Conservation (phyloP, 2,113 vertebrate species). For the Bubo bubo region DNA sequence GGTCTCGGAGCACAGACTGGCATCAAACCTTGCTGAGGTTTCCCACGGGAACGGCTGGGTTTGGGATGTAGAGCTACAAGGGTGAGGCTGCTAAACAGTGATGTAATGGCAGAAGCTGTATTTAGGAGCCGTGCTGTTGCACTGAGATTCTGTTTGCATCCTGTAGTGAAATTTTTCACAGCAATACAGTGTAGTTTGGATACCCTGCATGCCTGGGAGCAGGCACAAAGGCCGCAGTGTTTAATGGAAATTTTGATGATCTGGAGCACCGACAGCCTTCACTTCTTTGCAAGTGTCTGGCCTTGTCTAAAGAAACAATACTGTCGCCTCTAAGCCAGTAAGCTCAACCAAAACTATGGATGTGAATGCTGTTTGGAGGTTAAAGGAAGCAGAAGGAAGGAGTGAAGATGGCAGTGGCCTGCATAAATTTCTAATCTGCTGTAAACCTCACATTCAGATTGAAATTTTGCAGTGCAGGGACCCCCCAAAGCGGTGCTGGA, state of each 20-base stretch:
- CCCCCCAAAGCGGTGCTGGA: background rate
- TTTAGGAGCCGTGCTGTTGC: background rate
- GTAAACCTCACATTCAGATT: background rate
- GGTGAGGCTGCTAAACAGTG: background rate
- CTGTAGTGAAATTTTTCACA: background rate
- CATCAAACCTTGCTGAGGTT: too few relatives aligned
- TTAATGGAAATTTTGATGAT: background rate
- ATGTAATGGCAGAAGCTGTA: background rate
- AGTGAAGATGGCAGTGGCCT: background rate
- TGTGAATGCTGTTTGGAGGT: background rate
- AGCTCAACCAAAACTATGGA: background rate
- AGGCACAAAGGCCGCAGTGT: background rate
- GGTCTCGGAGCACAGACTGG: background rate
- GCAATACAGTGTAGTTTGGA: fast-evolving
- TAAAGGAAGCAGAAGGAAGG: background rate
- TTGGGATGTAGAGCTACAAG: background rate
- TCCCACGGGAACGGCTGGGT: background rate
- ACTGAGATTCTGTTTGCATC: background rate
- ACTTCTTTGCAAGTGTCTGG: background rate
- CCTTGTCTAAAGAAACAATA: background rate
- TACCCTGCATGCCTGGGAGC: fast-evolving
- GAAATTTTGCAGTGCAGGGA: background rate
- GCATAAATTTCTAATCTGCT: background rate
- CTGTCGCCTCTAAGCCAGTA: background rate
- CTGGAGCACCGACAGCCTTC: background rate